Base-by-base conservation (phyloP, 1,140 invertebrate species). In the Aphelinus atriplicis region DNA sequence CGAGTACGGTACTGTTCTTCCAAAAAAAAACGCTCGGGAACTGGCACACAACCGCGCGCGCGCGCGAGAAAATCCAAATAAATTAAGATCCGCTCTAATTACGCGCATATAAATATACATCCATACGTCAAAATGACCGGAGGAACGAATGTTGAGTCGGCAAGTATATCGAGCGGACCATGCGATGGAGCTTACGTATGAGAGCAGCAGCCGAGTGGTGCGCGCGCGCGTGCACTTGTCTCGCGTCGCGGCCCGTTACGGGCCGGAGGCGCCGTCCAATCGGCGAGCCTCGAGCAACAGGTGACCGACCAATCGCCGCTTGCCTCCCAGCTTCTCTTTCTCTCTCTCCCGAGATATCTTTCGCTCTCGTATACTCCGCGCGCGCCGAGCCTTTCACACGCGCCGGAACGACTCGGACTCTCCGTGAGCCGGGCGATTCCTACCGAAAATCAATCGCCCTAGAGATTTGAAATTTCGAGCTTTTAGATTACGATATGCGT, bases 281-380 rank as follows among this genome's bases (percentile, higher is more conserved):
- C 77, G 75, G 55, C 73, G n/a, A 58, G 26, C 43, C 64, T 53
- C 64, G 65, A 77, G 85, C 82, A 87, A 86, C 86, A 88, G 85
- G 85, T 88, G 85, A 83, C 58, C 79, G 79, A 74, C 86, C 86
- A 88, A 88, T 87, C 76, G 69, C 73, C 62, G 67, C 7, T 55
- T 67, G 46, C 51, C 60, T 60, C 71, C 78, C 61, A 77, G 73
- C 79, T 75, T 80, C 76, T 80, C 73, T 57, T 71, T 78, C 77
- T 79, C 1, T 1, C 50, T 42, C n/a, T n/a, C 78, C 73, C 26
- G 26, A 0, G 26, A 26, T 71, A 26, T 26, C 26, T 26, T 73
- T 70, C 76, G 66, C 72, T 74, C 67, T 81, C 76, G 77, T 69
- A 63, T 77, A 72, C 78, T 69, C 10, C 69, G 53, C 71, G 65